Percentiles rank a stretch among this genome's conserved stretches.
phyloP scores from a whole-genome alignment of 2,113 vertebrate species.

The Oceanodroma tethys region DNA sequence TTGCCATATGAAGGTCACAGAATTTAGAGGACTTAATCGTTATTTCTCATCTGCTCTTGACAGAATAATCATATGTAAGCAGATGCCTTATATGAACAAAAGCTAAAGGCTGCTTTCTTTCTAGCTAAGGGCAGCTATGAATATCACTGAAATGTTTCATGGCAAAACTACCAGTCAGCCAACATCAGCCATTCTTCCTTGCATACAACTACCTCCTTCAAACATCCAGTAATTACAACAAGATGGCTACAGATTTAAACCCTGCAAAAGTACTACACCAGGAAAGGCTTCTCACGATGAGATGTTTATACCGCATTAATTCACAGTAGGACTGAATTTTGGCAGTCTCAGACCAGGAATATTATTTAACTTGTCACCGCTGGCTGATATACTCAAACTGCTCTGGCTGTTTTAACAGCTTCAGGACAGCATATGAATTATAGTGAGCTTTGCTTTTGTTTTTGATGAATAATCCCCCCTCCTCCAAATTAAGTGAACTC shows the following conservation, averaged over 20 bases:
- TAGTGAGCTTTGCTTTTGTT: neutral
- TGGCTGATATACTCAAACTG: neutral
- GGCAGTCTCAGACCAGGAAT: neutral
- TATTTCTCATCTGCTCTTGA: neutral
- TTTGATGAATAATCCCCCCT: neutral
- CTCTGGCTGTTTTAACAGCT: neutral
- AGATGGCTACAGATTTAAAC: neutral
- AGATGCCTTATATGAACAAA: neutral
- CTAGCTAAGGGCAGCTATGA: neutral
- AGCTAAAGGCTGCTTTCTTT: neutral
- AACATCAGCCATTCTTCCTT: neutral
- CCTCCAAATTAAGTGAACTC: neutral
- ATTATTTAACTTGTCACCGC: slow-evolving; percentile 9
- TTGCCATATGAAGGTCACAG: neutral
- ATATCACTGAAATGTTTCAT: neutral
- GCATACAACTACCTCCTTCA: neutral
- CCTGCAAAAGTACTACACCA: neutral
- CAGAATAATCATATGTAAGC: neutral
- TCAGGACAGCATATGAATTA: neutral
- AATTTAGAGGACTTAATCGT: neutral
- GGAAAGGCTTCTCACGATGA: neutral
- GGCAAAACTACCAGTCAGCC: neutral
- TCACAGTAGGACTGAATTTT: slow-evolving; percentile 13
- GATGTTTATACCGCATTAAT: slow-evolving; percentile 1
- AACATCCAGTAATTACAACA: neutral